Evolutionary conservation across 1,140 invertebrate genomes (phyloP).

Genomic region (Zaprionus vittiger): DNA sequence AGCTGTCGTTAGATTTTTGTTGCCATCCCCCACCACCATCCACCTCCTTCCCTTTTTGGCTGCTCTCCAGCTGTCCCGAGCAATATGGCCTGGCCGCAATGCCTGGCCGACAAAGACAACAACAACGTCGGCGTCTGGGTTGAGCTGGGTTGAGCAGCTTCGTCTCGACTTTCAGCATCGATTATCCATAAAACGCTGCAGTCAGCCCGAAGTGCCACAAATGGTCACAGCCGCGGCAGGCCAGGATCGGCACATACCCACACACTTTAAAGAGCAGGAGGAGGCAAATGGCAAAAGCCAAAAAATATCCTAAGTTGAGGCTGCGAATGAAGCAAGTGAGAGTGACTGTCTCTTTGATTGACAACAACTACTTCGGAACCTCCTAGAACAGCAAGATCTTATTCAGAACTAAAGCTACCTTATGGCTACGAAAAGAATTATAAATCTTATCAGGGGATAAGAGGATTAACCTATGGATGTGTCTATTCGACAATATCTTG

Average conservation of each 20-base stretch:
- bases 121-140: conserved; percentile 18
- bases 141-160: conserved; percentile 21
- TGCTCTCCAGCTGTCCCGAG: conserved; percentile 23
- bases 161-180: conserved; percentile 70
- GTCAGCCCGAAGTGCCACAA: conserved; percentile 38
- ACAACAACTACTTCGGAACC: not conserved
- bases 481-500: too few species aligned
- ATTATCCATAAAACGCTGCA: conserved; percentile 66
- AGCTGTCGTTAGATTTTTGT: conserved; percentile 75
- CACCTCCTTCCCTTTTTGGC: conserved; percentile 30
- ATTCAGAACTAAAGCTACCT: too few species aligned
- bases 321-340: not conserved
- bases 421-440: too few species aligned
- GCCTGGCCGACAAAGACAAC: conserved; percentile 8
- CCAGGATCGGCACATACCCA: conserved; percentile 18
- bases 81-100: conserved; percentile 17
- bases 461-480: too few species aligned
- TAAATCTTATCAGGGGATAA: not conserved
- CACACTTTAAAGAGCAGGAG: conserved; percentile 5
- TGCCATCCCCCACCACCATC: not conserved
- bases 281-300: conserved; percentile 1
- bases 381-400: not conserved
- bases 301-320: not conserved
- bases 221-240: conserved; percentile 11
- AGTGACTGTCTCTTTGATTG: not conserved